phyloP scores from a whole-genome alignment of 2,888 invertebrate genomes.

The Ashinkailepas kermadecensis region DNA sequence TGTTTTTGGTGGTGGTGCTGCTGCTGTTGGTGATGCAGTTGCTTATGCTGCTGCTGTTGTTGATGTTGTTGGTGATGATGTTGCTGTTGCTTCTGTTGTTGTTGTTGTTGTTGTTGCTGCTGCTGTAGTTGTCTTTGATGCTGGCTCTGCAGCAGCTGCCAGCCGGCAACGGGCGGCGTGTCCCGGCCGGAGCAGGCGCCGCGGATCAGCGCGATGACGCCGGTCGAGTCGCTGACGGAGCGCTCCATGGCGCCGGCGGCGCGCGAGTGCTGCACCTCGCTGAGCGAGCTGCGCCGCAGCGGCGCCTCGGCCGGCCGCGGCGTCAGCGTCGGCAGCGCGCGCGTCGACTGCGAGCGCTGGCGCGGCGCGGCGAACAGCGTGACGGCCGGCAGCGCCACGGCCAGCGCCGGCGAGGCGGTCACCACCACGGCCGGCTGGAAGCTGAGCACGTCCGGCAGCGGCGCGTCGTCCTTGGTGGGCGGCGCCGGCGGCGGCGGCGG shows the following conservation, averaged over 20 bases:
- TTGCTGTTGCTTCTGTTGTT: too few relatives aligned
- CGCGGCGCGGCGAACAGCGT: not conserved
- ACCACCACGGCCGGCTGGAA: not conserved
- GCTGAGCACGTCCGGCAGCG: not conserved
- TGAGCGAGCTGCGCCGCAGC: conserved; percentile 5
- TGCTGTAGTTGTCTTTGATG: too few relatives aligned
- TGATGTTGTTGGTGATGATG: too few relatives aligned
- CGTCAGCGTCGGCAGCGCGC: not conserved
- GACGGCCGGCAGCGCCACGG: not conserved
- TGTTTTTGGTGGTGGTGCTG: too few relatives aligned
- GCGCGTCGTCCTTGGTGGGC: not conserved
- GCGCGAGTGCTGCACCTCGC: conserved; percentile 11
- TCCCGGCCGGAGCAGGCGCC: conserved; percentile 25
- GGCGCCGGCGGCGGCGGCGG: conserved; percentile 36
- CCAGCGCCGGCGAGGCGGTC: not conserved
- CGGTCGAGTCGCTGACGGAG: conserved; percentile 9
- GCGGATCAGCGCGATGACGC: not conserved
- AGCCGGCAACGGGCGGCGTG: conserved; percentile 28
- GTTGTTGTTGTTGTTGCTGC: too few relatives aligned
- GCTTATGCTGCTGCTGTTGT: too few relatives aligned
- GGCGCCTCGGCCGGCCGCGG: not conserved
- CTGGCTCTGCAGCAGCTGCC: not conserved
- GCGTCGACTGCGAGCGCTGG: not conserved
- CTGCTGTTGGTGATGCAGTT: too few relatives aligned
- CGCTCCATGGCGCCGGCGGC: conserved; percentile 22